Conservation (phyloP, 2,888 invertebrate genomes). For the Oligia strigilis region DNA sequence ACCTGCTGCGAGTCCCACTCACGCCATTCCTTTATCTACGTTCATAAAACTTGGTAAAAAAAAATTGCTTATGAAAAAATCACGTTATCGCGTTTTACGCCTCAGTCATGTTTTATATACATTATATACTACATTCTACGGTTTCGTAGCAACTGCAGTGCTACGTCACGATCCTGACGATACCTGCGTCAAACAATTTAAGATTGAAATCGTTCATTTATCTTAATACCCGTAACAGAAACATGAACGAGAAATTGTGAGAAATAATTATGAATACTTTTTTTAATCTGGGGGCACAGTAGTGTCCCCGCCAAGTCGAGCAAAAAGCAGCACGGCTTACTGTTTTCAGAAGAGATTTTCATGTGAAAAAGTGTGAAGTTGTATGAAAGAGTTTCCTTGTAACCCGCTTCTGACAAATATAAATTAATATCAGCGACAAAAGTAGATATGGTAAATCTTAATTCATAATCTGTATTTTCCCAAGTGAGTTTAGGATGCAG, state of each 20-base stretch:
- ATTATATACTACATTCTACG: slow-evolving; percentile 5
- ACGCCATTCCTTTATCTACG: not conserved
- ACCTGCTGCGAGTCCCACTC: not conserved
- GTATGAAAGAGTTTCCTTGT: too few relatives aligned
- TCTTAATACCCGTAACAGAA: slow-evolving; percentile 18
- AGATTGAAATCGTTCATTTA: slow-evolving; percentile 10
- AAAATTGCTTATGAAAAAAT: not conserved
- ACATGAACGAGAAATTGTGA: not conserved
- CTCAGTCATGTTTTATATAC: slow-evolving; percentile 4
- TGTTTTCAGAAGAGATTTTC: not conserved
- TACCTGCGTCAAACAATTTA: slow-evolving; percentile 21
- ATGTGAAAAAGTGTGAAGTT: not conserved
- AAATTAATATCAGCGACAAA: not conserved
- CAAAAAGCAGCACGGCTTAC: too few relatives aligned
- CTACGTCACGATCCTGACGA: slow-evolving; percentile 39
- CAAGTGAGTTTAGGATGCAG: too few relatives aligned
- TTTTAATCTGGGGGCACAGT: not conserved
- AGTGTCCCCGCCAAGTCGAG: too few relatives aligned
- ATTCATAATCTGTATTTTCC: not conserved
- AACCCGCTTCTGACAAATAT: not conserved
- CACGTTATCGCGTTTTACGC: slow-evolving; percentile 3
- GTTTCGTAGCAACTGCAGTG: not conserved
- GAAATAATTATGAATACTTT: not conserved
- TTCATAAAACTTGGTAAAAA: not conserved
- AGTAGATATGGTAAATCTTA: not conserved